phyloP scores from a whole-genome alignment of 2,113 vertebrate species.

The Platichthys stellatus region DNA sequence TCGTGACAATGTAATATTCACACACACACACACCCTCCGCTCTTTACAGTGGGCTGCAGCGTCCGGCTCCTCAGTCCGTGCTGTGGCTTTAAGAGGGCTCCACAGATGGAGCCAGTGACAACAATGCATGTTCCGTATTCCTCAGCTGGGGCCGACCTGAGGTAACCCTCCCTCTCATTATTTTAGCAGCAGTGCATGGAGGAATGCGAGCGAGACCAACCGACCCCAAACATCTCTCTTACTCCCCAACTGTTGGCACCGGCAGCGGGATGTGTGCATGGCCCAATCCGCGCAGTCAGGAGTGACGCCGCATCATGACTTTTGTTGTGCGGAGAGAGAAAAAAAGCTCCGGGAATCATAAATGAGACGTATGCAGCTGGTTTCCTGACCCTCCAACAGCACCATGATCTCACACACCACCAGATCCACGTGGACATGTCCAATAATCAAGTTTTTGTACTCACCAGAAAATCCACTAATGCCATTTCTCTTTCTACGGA shows the following conservation, averaged over 20 bases:
- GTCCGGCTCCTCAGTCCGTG: conserved; percentile 38
- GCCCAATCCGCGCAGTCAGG: conserved; percentile 45
- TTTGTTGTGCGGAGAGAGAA: conserved; percentile 16
- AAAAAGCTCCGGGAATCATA: not conserved
- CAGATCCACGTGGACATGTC: not conserved
- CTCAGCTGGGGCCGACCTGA: conserved; percentile 75
- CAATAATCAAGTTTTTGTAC: conserved; percentile 14
- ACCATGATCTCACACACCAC: conserved; percentile 3
- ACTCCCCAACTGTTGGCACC: conserved; percentile 65
- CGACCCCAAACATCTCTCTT: conserved; percentile 76
- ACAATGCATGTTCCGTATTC: conserved; percentile 74
- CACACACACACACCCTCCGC: too few species aligned
- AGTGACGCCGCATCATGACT: conserved; percentile 19
- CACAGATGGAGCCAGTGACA: conserved; percentile 74
- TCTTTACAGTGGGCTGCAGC: conserved; percentile 22
- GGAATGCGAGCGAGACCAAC: conserved; percentile 76
- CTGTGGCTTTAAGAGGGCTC: conserved; percentile 73
- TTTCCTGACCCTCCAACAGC: conserved; percentile 2
- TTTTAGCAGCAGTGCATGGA: conserved; percentile 78
- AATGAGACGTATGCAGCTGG: conserved; percentile 1
- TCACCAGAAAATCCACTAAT: conserved; percentile 31
- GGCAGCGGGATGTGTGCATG: conserved; percentile 45
- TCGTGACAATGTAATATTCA: too few species aligned
- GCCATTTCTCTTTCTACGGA: not conserved
- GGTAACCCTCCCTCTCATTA: conserved; percentile 80